Conservation (phyloP, 2,888 invertebrate genomes). For the Geophilus truncorum region DNA sequence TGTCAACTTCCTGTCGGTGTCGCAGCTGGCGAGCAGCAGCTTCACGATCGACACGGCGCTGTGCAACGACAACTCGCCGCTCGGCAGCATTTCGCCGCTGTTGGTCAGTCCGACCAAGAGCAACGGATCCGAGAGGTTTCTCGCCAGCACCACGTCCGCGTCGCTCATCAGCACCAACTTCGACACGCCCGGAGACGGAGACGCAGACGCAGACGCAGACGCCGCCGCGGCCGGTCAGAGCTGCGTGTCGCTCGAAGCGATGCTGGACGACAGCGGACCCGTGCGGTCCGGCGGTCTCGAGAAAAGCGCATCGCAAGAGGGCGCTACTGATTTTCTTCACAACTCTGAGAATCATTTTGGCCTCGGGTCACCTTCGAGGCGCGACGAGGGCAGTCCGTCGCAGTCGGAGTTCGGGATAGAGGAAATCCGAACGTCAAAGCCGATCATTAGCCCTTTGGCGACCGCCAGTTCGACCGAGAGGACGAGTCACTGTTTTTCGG, state of each 20-base stretch:
- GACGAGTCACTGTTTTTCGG: not conserved
- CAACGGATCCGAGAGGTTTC: constrained; percentile 24
- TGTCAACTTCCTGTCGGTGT: constrained; percentile 36
- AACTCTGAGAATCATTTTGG: not conserved
- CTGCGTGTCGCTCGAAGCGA: not conserved
- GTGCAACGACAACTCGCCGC: constrained; percentile 37
- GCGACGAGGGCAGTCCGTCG: not conserved
- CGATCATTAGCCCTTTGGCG: not conserved
- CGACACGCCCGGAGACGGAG: too few relatives aligned
- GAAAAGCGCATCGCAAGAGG: not conserved
- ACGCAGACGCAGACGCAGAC: not conserved
- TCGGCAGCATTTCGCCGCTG: constrained; percentile 37
- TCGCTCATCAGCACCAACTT: not conserved
- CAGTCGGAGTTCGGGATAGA: not conserved
- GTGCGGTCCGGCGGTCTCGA: not conserved
- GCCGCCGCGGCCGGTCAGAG: not conserved
- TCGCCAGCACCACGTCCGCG: not conserved
- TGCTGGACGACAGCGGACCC: not conserved
- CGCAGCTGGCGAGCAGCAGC: constrained; percentile 37
- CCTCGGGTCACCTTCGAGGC: not conserved
- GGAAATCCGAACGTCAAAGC: not conserved
- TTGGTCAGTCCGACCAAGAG: constrained; percentile 36
- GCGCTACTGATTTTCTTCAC: not conserved
- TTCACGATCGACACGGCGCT: constrained; percentile 36
- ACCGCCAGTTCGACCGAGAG: not conserved